Percentiles rank a stretch among this genome's conserved stretches.
These are phyloP conservation scores for Alethe diademata DNA, from an alignment of 2,113 vertebrate genomes.

Conservation along the genomic window DNA sequence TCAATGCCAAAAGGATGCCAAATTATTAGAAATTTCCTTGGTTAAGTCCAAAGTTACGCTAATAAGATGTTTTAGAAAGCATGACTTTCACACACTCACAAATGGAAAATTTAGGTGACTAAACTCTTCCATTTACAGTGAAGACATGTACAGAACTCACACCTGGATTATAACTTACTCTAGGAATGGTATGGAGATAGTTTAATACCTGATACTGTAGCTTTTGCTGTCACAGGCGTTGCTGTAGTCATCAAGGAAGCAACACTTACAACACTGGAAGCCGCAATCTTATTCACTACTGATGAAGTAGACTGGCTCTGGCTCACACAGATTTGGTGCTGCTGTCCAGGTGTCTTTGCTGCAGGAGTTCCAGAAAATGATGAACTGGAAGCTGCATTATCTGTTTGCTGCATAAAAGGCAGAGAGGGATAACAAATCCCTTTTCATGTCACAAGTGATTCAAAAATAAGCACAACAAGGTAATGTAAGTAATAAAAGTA, in stretches of 20 bases:
- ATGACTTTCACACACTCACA: background rate
- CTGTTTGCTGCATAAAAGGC: conserved; percentile 45
- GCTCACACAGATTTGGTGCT: conserved; percentile 64
- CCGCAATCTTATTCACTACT: conserved; percentile 58
- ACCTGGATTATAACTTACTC: background rate
- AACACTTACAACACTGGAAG: conserved; percentile 71
- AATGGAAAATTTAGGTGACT: background rate
- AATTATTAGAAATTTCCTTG: background rate
- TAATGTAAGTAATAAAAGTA: background rate
- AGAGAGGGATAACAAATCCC: background rate
- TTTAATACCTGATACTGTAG: conserved; percentile 85
- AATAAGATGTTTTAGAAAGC: background rate
- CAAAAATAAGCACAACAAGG: background rate
- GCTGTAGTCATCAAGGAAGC: conserved; percentile 79
- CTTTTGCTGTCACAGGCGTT: conserved; percentile 79
- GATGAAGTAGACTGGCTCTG: conserved; percentile 53
- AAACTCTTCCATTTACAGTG: background rate
- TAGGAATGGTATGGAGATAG: background rate
- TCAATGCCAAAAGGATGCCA: background rate
- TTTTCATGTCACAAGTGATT: background rate
- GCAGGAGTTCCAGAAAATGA: conserved; percentile 52
- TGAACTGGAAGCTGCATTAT: conserved; percentile 49
- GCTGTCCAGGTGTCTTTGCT: conserved; percentile 69
- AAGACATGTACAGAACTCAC: background rate
- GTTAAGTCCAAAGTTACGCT: background rate